Evolutionary conservation across 2,113 vertebrate genomes (phyloP), one percentile per base, ranked within the genome.

Genomic region (Phainopepla nitens): DNA sequence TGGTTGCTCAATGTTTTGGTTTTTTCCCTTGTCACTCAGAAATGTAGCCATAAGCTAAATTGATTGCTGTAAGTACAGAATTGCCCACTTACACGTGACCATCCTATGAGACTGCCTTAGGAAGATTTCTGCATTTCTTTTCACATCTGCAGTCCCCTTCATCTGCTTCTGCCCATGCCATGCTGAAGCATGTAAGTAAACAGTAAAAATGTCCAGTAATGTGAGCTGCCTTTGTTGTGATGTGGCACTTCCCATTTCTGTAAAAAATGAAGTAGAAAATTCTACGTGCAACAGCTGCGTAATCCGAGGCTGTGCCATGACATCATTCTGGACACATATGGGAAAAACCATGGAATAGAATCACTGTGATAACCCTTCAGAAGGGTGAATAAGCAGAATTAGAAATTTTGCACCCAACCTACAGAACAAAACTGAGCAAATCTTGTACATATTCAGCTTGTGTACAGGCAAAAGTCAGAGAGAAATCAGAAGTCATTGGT

Each of bases 331-430:
- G 41, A 60, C 10, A 57, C 16, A 56, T 5, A 25, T 13, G 11
- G 17, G 10, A 35, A 44, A 51, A 65, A 54, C 0, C 1, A 0
- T 31, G 41, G 31, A n/a, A 60, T 31, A 10, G 9, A 58, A 64
- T 68, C 13, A 13, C 16, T 31, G 15, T 76, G 28, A 77, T 44
- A 72, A 45, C 4, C 6, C 15, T 89, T 89, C 19, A 2, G 35
- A 87, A 35, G 8, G 15, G 35, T 51, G 29, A 33, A 7, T 54
- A 28, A 25, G 7, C 29, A 56, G 18, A 33, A 19, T 27, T 20
- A 69, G 35, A 64, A 82, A 45, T 50, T 56, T 70, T 85, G 7
- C 24, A 61, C 51, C 13, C 50, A 56, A 31, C 20, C 15, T 73
- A 27, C 31, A 60, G 29, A 18, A 19, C 20, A 42, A 50, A 80